Base-by-base conservation (phyloP, 2,113 vertebrate species). In the Spizaetus ornatus region DNA sequence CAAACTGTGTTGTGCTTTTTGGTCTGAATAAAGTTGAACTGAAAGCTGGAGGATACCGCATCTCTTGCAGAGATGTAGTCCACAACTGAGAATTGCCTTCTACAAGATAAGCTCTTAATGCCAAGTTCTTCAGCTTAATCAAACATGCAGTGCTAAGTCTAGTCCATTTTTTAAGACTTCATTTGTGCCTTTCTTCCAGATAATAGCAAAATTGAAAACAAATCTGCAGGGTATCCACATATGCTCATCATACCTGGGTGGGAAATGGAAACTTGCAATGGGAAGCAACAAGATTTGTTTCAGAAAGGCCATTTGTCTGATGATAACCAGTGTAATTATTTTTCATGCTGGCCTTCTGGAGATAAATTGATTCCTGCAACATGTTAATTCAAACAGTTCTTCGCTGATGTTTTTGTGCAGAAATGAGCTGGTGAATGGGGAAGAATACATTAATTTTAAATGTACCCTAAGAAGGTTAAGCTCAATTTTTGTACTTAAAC, bases 1-100 rank as follows among this genome's bases (percentile, higher is more conserved):
- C 2, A 1, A 43, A 36, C 4, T 0, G 0, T 5, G 4, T 3
- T 38, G 27, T 50, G 50, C 5, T 56, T 79, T 66, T 59, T 34
- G 50, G 8, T 27, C 10, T 50, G 38, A 16, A 7, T 10, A 32
- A 23, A 43, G 8, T 53, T 67, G 27, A 58, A 17, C 29, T 55
- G 50, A 70, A 55, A 62, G 23, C 25, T 48, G 50, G 32, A 77
- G 50, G 26, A 62, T 12, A 10, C 6, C 1, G 0, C 22, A 27
- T 32, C 42, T 32, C 72, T 40, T 40, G 15, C 18, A 67, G 52
- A 78, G 16, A 25, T 31, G 50, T 15, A 66, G 59, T 59, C 55
- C 19, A 7, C 45, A n/a, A 7, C 13, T 27, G 19, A 63, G 23
- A 88, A 74, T 63, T 88, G 7, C 31, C 6, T 88, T 36, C 56